These are phyloP conservation scores for Diarsia dahlii DNA, from an alignment of 2,888 invertebrate genomes.

Conservation along the genomic window DNA sequence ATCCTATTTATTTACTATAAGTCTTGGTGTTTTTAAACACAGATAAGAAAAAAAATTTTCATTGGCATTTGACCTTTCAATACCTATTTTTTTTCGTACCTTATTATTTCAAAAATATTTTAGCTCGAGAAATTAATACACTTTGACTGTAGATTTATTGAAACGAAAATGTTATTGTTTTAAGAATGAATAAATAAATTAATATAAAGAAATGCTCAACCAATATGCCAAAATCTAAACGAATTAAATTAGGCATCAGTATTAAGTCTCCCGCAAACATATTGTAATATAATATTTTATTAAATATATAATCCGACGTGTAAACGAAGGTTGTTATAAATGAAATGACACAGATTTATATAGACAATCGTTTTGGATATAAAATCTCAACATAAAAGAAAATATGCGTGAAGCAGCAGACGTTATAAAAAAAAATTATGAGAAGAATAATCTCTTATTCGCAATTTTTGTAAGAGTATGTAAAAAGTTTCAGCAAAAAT, in stretches of 20 bases:
- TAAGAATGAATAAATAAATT: no score
- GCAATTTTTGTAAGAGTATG: constrained; percentile 9
- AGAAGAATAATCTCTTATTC: neutral
- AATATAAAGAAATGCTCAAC: constrained; percentile 38
- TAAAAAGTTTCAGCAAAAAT: neutral
- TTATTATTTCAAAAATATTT: neutral
- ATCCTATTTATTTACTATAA: constrained; percentile 10
- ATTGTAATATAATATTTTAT: constrained; percentile 38
- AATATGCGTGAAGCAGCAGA: neutral
- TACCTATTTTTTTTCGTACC: no score
- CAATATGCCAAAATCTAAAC: constrained; percentile 46
- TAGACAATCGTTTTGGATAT: constrained; percentile 1
- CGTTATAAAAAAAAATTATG: neutral
- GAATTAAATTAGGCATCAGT: constrained; percentile 50
- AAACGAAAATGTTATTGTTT: neutral
- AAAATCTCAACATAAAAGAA: constrained; percentile 7
- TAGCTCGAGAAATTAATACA: neutral
- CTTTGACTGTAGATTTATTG: neutral
- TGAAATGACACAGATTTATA: constrained; percentile 28
- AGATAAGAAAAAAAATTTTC: no score
- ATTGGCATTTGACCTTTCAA: no score
- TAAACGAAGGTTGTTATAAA: constrained; percentile 60
- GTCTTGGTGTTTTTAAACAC: neutral
- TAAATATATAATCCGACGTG: constrained; percentile 33
- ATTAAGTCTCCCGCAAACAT: constrained; percentile 44